phyloP scores from a whole-genome alignment of 2,797 vertebrate genomes.

The Caiman crocodilus region DNA sequence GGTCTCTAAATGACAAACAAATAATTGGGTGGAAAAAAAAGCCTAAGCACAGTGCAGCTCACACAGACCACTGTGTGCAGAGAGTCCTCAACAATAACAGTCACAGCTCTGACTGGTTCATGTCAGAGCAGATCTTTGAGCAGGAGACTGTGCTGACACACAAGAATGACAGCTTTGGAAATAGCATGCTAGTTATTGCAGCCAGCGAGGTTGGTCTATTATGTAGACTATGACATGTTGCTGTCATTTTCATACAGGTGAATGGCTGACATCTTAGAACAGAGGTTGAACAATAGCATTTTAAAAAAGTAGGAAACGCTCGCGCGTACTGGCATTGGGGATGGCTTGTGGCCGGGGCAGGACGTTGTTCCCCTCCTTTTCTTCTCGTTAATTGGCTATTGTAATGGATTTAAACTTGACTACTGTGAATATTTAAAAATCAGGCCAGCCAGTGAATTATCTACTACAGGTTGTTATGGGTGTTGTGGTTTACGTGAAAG shows the following conservation, averaged over 20 bases:
- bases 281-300: neutral
- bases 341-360: neutral
- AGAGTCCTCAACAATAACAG: conserved; percentile 80
- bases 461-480: conserved; percentile 17
- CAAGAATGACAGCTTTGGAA: conserved; percentile 76
- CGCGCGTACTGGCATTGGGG: accelerated
- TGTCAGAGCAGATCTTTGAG: conserved; percentile 85
- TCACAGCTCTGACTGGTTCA: conserved; percentile 75
- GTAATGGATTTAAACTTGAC: conserved; percentile 42
- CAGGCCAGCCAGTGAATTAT: conserved; percentile 21
- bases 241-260: conserved; percentile 58
- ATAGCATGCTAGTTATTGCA: conserved; percentile 66
- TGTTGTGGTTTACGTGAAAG: conserved; percentile 8
- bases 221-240: conserved; percentile 26
- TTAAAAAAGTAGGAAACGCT: neutral
- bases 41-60: conserved; percentile 77
- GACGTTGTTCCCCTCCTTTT: conserved; percentile 1
- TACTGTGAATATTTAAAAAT: conserved; percentile 29
- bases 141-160: conserved; percentile 65
- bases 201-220: conserved; percentile 14
- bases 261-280: conserved; percentile 23
- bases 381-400: conserved; percentile 16
- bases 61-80: conserved; percentile 49
- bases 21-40: conserved; percentile 91
- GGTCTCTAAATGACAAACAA: conserved; percentile 85